These are phyloP conservation scores for Acanthiza pusilla DNA, from an alignment of 2,797 vertebrate genomes.

Conservation along the genomic window DNA sequence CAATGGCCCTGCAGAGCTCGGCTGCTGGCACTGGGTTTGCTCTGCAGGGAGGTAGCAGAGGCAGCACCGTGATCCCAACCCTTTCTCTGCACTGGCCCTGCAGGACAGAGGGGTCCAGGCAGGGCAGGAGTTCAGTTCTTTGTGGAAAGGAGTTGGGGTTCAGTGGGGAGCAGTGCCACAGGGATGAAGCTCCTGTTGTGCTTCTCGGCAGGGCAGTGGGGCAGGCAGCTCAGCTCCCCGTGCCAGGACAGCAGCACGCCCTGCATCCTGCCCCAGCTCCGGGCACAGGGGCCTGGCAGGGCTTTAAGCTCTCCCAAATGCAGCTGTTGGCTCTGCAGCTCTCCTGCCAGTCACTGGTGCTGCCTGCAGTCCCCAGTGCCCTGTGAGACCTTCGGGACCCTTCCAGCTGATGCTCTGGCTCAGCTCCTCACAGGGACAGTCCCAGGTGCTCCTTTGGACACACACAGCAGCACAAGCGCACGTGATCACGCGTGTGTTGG, in stretches of 20 bases:
- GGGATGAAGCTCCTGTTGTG: rapidly evolving
- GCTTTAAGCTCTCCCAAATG: neutral
- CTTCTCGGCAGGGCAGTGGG: neutral
- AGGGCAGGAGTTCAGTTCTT: neutral
- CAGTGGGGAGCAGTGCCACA: rapidly evolving
- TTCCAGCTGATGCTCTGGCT: neutral
- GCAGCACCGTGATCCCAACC: rapidly evolving
- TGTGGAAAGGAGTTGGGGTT: neutral
- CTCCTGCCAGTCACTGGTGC: rapidly evolving
- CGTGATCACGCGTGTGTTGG: rapidly evolving
- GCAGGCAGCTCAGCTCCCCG: neutral
- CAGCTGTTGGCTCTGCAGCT: neutral
- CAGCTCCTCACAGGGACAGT: neutral
- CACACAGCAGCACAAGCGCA: rapidly evolving
- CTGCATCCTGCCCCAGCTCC: rapidly evolving
- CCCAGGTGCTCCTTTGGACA: neutral
- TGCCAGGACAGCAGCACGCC: rapidly evolving
- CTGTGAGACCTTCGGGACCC: rapidly evolving
- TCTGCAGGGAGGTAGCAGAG: neutral
- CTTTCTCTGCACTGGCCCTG: neutral
- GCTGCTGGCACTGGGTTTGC: neutral
- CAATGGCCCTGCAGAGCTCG: constrained; percentile 39
- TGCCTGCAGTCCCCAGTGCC: neutral
- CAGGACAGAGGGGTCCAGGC: neutral
- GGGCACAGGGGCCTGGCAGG: neutral